Conservation (phyloP, 2,113 vertebrate genomes). For the Erythrocercus mccallii region DNA sequence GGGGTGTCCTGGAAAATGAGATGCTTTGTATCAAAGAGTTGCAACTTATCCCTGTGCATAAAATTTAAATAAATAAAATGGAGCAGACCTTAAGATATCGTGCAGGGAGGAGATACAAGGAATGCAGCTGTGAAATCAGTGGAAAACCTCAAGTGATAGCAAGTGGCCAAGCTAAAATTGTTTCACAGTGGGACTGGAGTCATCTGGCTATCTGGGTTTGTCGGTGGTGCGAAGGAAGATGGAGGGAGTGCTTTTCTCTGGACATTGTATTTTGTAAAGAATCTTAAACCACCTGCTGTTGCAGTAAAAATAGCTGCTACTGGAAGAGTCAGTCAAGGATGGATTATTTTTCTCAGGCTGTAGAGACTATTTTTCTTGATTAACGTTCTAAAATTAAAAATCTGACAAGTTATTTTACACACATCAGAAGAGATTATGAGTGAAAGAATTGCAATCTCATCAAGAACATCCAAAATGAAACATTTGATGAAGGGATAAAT, state of each 20-base stretch:
- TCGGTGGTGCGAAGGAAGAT: background rate
- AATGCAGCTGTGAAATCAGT: slow-evolving; percentile 54
- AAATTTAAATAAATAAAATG: slow-evolving; percentile 74
- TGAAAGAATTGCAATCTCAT: background rate
- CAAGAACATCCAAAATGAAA: background rate
- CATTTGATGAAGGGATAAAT: background rate
- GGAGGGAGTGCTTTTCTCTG: background rate
- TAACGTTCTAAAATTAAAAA: background rate
- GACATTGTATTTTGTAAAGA: background rate
- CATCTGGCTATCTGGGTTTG: background rate
- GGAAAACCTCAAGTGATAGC: slow-evolving; percentile 33
- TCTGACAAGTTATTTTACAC: background rate
- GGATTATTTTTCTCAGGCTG: background rate
- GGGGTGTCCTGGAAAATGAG: slow-evolving; percentile 72
- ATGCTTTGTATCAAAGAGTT: slow-evolving; percentile 69
- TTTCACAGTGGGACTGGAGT: slow-evolving; percentile 2
- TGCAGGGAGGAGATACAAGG: slow-evolving; percentile 34
- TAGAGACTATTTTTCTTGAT: background rate
- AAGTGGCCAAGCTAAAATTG: slow-evolving; percentile 46
- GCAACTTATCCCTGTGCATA: slow-evolving; percentile 66
- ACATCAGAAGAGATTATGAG: background rate
- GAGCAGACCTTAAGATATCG: slow-evolving; percentile 33
- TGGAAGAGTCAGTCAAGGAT: background rate
- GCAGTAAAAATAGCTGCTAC: background rate
- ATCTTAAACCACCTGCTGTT: background rate